phyloP scores from a whole-genome alignment of 2,113 vertebrate genomes.

The Heterochromis multidens region DNA sequence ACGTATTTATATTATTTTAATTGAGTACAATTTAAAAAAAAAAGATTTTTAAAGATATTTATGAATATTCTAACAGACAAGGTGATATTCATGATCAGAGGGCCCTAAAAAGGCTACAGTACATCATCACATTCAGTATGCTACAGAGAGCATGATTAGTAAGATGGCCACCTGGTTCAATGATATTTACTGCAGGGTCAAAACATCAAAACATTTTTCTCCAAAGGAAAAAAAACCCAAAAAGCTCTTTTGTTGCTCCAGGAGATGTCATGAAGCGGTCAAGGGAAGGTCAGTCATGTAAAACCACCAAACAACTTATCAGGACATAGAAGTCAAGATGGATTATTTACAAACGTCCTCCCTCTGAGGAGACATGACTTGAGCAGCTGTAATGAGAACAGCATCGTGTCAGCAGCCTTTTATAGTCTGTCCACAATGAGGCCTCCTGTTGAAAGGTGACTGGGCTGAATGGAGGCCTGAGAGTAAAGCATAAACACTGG shows the following conservation, averaged over 20 bases:
- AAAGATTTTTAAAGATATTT: not conserved
- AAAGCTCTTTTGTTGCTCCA: not conserved
- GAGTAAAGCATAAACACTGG: not conserved
- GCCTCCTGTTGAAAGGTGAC: not conserved
- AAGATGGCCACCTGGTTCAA: conserved; percentile 14
- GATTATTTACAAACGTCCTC: conserved; percentile 35
- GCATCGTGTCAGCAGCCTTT: conserved; percentile 1
- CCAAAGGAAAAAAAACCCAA: not conserved
- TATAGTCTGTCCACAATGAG: not conserved
- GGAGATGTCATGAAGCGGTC: not conserved
- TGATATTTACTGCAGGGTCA: not conserved
- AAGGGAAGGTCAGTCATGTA: conserved; percentile 27
- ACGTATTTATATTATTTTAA: not conserved
- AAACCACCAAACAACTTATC: conserved; percentile 11
- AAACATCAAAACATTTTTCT: conserved; percentile 18
- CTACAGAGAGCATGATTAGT: not conserved
- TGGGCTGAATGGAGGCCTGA: not conserved
- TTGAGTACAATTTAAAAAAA: not conserved
- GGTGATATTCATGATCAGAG: conserved; percentile 4
- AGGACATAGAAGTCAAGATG: conserved; percentile 13
- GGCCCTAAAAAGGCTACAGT: not conserved
- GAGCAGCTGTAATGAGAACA: conserved; percentile 13
- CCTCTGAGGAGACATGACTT: not conserved
- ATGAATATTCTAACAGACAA: conserved; percentile 12
- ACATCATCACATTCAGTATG: not conserved